Evolutionary conservation across 2,113 vertebrate genomes (phyloP), one percentile per base, ranked within the genome.

Genomic region (Pelobates fuscus): DNA sequence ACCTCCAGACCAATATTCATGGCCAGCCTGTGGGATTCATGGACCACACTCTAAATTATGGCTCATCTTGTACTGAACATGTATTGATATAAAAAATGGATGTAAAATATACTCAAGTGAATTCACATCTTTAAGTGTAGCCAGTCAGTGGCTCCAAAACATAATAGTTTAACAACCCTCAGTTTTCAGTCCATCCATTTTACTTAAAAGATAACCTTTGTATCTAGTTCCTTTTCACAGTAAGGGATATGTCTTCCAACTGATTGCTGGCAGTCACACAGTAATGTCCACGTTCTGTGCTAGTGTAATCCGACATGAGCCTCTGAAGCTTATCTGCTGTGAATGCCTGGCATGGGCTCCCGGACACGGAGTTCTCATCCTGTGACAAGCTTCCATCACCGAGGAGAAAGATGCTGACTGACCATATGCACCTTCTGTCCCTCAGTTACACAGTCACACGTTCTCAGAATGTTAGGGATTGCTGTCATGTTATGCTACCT

Each of bases 301-400:
- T 3, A 44, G 32, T 59, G 63, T 75, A 75, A 67, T 75, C 72
- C 64, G 21, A 26, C 54, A 23, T 59, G 66, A 75, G 66, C 55
- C 64, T 46, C 54, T 59, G 52, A 75, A 67, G 72, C 72, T 67
- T 75, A 67, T 75, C 54, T 46, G 32, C 64, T 46, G 25, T 7
- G 64, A 49, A 29, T 23, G 49, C 63, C 26, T 60, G 63, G 71
- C 62, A 66, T 11, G 15, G n/a, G 25, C 64, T 46, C 26, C 63
- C 49, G 55, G 72, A 27, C 72, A 59, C 20, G n/a, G 7, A 30
- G 17, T 65, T 54, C 44, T 66, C 49, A 24, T 30, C 59, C 17
- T 65, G 54, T 67, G 72, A 75, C 72, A 59, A 60, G 41, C 32
- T 67, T 67, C 63, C 64, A 49, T 75, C 54, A 49, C 46, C 32